Evolutionary conservation across 1,140 invertebrate genomes (phyloP).

Genomic region (Parapsyche elsis): DNA sequence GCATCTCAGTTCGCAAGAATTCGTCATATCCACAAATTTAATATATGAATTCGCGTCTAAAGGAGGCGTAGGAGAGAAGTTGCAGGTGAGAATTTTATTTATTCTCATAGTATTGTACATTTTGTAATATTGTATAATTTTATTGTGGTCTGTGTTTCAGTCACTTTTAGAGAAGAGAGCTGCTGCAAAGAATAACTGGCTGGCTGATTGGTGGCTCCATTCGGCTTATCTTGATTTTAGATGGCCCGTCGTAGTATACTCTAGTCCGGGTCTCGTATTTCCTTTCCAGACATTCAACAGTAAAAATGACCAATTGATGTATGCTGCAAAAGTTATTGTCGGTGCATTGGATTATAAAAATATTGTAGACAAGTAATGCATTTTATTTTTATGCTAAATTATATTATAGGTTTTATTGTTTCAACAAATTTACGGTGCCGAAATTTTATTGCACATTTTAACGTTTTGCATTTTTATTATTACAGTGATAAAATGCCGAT

Average conservation of each 20-base stretch:
- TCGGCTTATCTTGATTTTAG: constrained; percentile 82
- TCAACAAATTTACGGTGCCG: no score
- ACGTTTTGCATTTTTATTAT: constrained; percentile 10
- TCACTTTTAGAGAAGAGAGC: constrained; percentile 48
- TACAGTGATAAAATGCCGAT: constrained; percentile 76
- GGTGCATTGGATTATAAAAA: constrained; percentile 78
- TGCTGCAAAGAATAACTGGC: constrained; percentile 75
- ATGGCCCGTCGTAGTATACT: constrained; percentile 79
- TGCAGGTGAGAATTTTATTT: constrained; percentile 68
- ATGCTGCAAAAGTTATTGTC: constrained; percentile 76
- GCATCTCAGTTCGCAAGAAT: constrained; percentile 76
- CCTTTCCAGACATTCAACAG: constrained; percentile 74
- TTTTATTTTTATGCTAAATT: constrained; percentile 30
- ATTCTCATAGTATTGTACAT: constrained; percentile 2
- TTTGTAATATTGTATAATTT: constrained; percentile 13
- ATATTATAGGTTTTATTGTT: not conserved
- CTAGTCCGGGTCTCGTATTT: constrained; percentile 82
- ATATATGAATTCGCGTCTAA: constrained; percentile 74
- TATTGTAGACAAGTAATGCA: constrained; percentile 73
- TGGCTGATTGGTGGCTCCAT: constrained; percentile 83
- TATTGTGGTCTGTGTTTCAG: no score
- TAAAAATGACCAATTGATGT: constrained; percentile 71
- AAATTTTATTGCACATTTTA: no score
- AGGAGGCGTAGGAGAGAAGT: constrained; percentile 72
- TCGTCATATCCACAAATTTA: constrained; percentile 73